Conservation (phyloP, 2,797 vertebrate species). For the Thaleichthys pacificus region DNA sequence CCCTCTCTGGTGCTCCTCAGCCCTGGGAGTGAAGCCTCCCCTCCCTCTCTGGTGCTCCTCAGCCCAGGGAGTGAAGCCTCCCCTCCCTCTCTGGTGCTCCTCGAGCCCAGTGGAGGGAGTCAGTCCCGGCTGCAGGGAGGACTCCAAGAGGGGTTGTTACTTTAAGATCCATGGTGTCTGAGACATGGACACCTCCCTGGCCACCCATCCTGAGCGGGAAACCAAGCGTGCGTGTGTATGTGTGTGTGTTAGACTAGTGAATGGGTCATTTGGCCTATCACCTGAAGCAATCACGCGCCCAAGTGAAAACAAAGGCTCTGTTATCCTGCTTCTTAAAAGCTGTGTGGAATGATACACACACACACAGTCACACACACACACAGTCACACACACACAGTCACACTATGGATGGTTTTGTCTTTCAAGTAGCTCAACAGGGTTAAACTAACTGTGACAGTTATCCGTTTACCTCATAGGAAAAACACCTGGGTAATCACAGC, state of each 20-base stretch:
- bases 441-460: too few relatives aligned
- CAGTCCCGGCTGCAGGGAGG: not conserved
- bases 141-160: conserved; percentile 15
- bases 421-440: not conserved
- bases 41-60: not conserved
- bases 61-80: not conserved
- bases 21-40: too few relatives aligned
- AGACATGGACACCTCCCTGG: conserved; percentile 21
- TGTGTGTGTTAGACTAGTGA: conserved; percentile 13
- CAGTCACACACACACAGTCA: not conserved
- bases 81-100: too few relatives aligned
- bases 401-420: not conserved
- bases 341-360: conserved; percentile 10
- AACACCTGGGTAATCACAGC: not conserved
- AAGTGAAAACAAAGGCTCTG: conserved; percentile 25
- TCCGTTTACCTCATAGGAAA: too few relatives aligned
- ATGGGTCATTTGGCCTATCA: conserved; percentile 2
- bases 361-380: not conserved
- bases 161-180: conserved; percentile 32
- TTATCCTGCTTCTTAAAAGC: conserved; percentile 21
- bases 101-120: not conserved
- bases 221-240: conserved; percentile 1
- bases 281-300: not conserved
- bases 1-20: too few relatives aligned
- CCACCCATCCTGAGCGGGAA: conserved; percentile 13